Percentiles rank a stretch among this genome's conserved stretches.
phyloP scores from a whole-genome alignment of 2,113 vertebrate species.

The Melanotaenia duboulayi region DNA sequence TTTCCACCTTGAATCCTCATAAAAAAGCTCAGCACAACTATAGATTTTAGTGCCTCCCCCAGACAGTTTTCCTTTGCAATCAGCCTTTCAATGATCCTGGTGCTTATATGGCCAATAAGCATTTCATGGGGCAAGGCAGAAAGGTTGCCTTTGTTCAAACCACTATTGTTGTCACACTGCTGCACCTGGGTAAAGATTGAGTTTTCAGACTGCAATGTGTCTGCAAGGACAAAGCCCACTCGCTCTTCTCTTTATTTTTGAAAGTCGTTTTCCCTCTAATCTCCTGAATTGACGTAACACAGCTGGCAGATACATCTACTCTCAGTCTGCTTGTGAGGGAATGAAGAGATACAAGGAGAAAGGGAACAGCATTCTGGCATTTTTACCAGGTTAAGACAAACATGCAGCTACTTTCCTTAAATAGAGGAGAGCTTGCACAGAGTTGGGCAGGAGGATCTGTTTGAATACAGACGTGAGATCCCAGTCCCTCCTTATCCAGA shows the following conservation, averaged over 20 bases:
- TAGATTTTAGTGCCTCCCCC: conserved; percentile 46
- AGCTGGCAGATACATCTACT: conserved; percentile 48
- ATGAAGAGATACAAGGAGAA: conserved; percentile 21
- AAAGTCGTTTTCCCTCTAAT: conserved; percentile 65
- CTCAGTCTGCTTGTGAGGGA: conserved; percentile 54
- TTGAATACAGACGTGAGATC: too few species aligned
- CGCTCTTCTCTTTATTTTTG: conserved; percentile 64
- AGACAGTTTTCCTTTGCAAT: conserved; percentile 43
- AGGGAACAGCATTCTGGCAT: not conserved
- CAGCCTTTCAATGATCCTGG: conserved; percentile 57
- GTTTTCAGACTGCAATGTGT: conserved; percentile 68
- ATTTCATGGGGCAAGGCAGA: conserved; percentile 63
- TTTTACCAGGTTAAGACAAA: conserved; percentile 33
- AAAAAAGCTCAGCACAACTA: conserved; percentile 29
- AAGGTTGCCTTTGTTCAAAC: conserved; percentile 71
- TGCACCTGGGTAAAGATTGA: conserved; percentile 77
- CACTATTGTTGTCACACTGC: conserved; percentile 68
- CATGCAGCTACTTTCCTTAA: not conserved
- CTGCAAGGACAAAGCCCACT: conserved; percentile 78
- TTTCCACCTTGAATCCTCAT: conserved; percentile 47
- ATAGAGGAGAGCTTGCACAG: too few species aligned
- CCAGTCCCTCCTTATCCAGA: too few species aligned
- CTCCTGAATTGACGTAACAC: conserved; percentile 49
- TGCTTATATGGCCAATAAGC: conserved; percentile 56
- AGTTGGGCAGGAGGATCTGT: too few species aligned